phyloP scores from a whole-genome alignment of 1,140 invertebrate genomes.

The Theocolax elegans region DNA sequence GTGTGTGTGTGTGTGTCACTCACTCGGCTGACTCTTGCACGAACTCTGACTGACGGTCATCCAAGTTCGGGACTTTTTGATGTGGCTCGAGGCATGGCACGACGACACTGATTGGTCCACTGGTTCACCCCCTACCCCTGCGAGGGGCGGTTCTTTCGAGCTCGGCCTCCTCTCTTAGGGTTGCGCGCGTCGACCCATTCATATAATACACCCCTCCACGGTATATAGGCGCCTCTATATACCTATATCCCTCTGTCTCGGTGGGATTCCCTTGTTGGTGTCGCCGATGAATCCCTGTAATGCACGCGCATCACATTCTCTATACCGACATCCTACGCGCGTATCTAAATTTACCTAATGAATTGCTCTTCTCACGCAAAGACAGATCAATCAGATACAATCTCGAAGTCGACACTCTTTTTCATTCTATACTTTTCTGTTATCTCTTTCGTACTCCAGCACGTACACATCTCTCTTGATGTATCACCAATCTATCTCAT shows the following conservation, averaged over 20 bases:
- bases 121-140: conserved; percentile 4
- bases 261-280: neutral
- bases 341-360: conserved; percentile 8
- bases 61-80: conserved; percentile 21
- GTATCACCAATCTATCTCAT: too few species aligned
- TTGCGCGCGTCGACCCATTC: neutral
- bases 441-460: too few species aligned
- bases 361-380: conserved; percentile 11
- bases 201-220: neutral
- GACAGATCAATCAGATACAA: neutral
- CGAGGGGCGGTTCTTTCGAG: neutral
- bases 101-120: neutral
- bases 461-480: too few species aligned
- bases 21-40: neutral
- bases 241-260: neutral
- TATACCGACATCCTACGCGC: too few species aligned
- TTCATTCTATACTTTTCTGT: too few species aligned
- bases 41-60: conserved; percentile 24
- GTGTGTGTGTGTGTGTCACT: neutral
- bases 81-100: neutral
- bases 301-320: neutral
- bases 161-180: neutral
- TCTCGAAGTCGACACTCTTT: neutral
- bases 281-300: neutral
- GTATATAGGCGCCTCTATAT: neutral